These are phyloP conservation scores for Acanthosepion esculentum DNA, from an alignment of 2,888 invertebrate genomes.

Conservation along the genomic window DNA sequence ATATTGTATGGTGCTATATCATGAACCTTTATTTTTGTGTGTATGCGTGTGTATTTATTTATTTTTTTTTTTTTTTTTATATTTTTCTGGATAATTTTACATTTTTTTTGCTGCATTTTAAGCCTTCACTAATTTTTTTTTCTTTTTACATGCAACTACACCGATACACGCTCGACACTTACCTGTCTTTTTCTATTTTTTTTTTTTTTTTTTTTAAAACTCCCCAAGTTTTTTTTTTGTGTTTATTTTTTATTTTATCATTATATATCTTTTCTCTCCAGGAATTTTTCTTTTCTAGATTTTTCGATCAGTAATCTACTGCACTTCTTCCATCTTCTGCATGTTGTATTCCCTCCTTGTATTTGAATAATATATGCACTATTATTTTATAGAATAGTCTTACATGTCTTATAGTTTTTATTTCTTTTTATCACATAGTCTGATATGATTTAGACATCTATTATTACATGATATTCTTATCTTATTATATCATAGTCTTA, in stretches of 20 bases:
- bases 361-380: background rate
- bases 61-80: background rate
- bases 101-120: conserved; percentile 22
- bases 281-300: background rate
- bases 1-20: background rate
- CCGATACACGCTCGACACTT: background rate
- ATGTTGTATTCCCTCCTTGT: background rate
- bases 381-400: background rate
- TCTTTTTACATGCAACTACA: background rate
- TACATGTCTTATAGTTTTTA: background rate
- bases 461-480: no score
- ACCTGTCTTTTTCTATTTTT: background rate
- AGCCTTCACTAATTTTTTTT: conserved; percentile 17
- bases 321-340: background rate
- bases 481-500: no score
- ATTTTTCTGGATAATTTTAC: background rate
- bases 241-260: background rate
- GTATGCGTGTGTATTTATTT: no score
- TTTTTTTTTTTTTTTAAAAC: background rate
- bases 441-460: no score
- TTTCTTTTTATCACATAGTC: no score
- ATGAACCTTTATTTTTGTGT: background rate
- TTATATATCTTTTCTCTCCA: background rate
- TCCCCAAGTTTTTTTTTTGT: background rate
- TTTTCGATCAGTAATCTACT: background rate